Evolutionary conservation across 2,797 vertebrate species (phyloP), one percentile per base, ranked within the genome.

Genomic region (Enteromius fasciolatus): DNA sequence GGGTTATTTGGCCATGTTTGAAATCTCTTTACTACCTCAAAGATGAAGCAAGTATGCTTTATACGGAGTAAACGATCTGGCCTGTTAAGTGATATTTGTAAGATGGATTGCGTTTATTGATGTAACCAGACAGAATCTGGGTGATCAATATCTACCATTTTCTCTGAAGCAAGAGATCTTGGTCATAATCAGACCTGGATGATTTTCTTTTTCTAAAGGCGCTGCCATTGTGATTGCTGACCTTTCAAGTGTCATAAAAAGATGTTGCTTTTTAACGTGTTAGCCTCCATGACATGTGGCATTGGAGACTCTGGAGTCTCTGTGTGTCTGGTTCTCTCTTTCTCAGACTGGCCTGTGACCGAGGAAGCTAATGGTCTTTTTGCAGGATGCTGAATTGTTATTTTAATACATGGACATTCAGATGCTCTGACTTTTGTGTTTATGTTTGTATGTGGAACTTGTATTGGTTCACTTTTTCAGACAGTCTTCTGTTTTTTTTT

Each of bases 81-180:
- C 25, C 64, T 41, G n/a, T 33, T 54, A 41, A 54, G n/a, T 69
- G 64, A 25, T 68, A 41, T 44, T 61, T 72, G 52, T 61, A 31
- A 23, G 23, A 46, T 61, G 8, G 57, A 36, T 23, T 72, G 12
- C 31, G 36, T 72, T 44, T 28, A 33, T n/a, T 61, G 67, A 80
- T 72, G 41, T 46, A 69, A 61, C 39, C 52, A 46, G 68, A 80
- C 54, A 48, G 25, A 23, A 72, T 48, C 54, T 59, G 36, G 50
- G 23, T 28, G 28, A 67, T 67, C 76, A 52, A 78, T 78, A 66
- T 52, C 33, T 63, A 14, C 18, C 68, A 61, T 41, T 31, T 80
- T 28, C 66, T 72, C 67, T 33, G 4, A n/a, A 80, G 67, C 10
- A 5, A 48, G 18, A 41, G 52, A 59, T 66, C 6, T 78, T 78